Evolutionary conservation across 2,888 invertebrate genomes (phyloP).

Genomic region (Hypomecis atomaria): DNA sequence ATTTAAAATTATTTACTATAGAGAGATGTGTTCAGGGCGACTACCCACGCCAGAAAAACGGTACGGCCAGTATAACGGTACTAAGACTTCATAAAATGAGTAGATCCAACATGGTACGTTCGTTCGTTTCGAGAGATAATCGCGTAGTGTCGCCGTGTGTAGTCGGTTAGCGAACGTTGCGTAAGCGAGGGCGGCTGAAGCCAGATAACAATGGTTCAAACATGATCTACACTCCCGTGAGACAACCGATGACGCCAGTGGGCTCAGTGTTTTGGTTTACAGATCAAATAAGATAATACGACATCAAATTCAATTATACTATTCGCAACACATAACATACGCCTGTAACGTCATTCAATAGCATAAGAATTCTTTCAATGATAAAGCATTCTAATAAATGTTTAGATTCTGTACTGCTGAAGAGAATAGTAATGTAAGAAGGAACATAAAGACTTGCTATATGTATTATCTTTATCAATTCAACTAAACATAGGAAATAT

Average conservation of each 20-base stretch:
- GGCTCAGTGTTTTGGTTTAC: constrained; percentile 1
- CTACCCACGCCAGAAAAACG: no score
- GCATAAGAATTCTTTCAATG: no score
- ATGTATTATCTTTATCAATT: no score
- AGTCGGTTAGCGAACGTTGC: constrained; percentile 47
- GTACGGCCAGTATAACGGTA: not conserved
- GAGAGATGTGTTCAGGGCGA: no score
- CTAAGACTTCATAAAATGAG: not conserved
- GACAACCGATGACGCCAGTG: not conserved
- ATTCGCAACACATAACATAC: not conserved
- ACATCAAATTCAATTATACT: not conserved
- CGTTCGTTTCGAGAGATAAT: constrained; percentile 42
- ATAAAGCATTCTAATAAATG: no score
- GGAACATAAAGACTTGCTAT: no score
- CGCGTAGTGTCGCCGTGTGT: constrained; percentile 41
- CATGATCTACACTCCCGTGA: constrained; percentile 22
- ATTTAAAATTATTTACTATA: no score
- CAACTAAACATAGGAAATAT: no score
- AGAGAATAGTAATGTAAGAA: no score
- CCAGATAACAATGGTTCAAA: constrained; percentile 55
- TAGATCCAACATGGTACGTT: constrained; percentile 36
- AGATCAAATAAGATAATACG: not conserved
- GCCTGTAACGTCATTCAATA: no score
- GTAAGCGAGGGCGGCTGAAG: constrained; percentile 55
- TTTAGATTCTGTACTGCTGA: no score